Base-by-base conservation (phyloP, 2,888 invertebrate species). In the Druceiella hillmani region DNA sequence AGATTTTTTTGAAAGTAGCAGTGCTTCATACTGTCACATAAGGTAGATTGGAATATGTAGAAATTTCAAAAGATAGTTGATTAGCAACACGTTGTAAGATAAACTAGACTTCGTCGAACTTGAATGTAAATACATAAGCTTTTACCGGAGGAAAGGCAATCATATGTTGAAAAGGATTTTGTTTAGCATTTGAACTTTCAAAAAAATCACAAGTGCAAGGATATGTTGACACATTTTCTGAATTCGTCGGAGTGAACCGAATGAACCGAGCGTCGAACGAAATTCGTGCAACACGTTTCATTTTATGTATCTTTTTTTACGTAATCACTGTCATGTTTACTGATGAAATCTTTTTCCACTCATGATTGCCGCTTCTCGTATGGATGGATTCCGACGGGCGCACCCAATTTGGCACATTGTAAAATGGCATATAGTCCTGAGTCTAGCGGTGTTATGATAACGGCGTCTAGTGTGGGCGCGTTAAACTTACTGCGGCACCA, bases 201-300 rank as follows among this genome's bases (percentile, higher is more conserved):
- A 70, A 70, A 69, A 69, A 69, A 70, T 33, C 11, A 17, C 16
- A 31, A 32, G 29, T 22, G 17, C 31, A 31, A 12, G 15, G 10
- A 37, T 41, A 43, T 71, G 73, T 74, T 75, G 79, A 79, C 79
- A 79, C 79, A 79, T 79, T 79, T 79, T 79, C 79, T 79, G 79
- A 78, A 76, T 64, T 57, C n/a, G n/a, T n/a, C n/a, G n/a, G n/a
- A n/a, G n/a, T n/a, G n/a, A n/a, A n/a, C n/a, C n/a, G n/a, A n/a
- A n/a, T n/a, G n/a, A n/a, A n/a, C n/a, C n/a, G n/a, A n/a, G n/a
- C n/a, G n/a, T n/a, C n/a, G n/a, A n/a, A n/a, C n/a, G n/a, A n/a
- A n/a, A n/a, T n/a, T n/a, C n/a, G n/a, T n/a, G n/a, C n/a, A n/a
- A n/a, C n/a, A n/a, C n/a, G n/a, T n/a, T n/a, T n/a, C n/a, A n/a